Percentiles rank a stretch among this genome's conserved stretches.
phyloP scores from a whole-genome alignment of 2,888 invertebrate species.

The Candidula unifasciata region DNA sequence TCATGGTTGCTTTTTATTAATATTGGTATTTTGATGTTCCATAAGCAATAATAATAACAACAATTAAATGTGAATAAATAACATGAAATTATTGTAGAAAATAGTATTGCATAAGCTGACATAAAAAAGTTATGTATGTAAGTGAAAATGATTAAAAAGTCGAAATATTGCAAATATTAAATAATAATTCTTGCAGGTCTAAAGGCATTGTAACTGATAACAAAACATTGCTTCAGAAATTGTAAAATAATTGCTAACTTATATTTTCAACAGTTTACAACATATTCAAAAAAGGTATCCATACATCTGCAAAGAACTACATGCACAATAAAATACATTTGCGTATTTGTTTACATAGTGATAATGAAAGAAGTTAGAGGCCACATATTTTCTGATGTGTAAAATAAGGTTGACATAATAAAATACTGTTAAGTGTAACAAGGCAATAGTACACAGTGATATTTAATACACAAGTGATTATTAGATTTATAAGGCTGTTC shows the following conservation, averaged over 20 bases:
- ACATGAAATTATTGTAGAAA: background rate
- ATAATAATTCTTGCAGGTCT: background rate
- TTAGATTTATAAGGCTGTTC: constrained; percentile 27
- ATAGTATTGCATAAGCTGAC: background rate
- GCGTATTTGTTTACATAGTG: background rate
- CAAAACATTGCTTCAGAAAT: background rate
- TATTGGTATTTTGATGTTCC: background rate
- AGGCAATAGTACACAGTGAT: constrained; percentile 40
- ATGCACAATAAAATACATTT: background rate
- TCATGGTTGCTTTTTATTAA: background rate
- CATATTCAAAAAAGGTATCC: background rate
- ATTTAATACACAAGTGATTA: constrained; percentile 21
- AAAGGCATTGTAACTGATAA: background rate
- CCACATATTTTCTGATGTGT: constrained; percentile 15
- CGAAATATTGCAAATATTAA: background rate
- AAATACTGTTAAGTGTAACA: constrained; percentile 34
- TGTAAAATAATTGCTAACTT: background rate
- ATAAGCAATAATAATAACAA: background rate
- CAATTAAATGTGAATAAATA: background rate
- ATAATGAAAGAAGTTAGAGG: constrained; percentile 20
- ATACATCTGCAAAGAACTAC: background rate
- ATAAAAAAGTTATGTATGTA: background rate
- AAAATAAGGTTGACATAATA: constrained; percentile 16
- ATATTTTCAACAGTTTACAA: constrained; percentile 1
- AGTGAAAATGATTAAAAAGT: background rate